Evolutionary conservation across 2,113 vertebrate genomes (phyloP).

Genomic region (Heloderma charlesbogerti): DNA sequence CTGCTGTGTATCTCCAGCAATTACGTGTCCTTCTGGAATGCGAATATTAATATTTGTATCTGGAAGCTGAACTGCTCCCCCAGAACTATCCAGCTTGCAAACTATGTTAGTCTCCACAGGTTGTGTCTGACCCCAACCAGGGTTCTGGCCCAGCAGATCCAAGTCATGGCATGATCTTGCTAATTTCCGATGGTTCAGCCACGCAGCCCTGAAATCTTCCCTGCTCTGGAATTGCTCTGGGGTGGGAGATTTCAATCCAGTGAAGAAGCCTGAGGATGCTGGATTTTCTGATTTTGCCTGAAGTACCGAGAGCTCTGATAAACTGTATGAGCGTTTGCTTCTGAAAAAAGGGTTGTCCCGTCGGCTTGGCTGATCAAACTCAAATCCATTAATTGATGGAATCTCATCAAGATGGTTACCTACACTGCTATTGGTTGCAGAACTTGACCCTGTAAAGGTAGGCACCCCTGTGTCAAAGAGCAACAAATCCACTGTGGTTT

Average conservation of each 20-base stretch:
- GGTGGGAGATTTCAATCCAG: conserved; percentile 88
- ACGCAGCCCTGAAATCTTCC: conserved; percentile 94
- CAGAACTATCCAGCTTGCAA: conserved; percentile 91
- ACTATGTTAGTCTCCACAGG: conserved; percentile 93
- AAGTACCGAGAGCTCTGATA: conserved; percentile 93
- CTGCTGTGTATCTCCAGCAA: conserved; percentile 88
- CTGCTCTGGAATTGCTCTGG: conserved; percentile 96
- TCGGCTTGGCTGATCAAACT: conserved; percentile 68
- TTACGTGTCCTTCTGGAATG: conserved; percentile 90
- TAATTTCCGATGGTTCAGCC: conserved; percentile 94
- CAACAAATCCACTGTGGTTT: conserved; percentile 79
- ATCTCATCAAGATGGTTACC: conserved; percentile 78
- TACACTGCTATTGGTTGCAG: conserved; percentile 73
- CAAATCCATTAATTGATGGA: conserved; percentile 62
- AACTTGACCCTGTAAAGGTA: conserved; percentile 43
- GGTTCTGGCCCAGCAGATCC: conserved; percentile 92
- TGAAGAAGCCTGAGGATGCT: conserved; percentile 78
- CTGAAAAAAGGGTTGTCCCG: conserved; percentile 94
- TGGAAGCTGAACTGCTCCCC: conserved; percentile 91
- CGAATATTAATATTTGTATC: conserved; percentile 92
- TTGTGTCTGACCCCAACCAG: conserved; percentile 97
- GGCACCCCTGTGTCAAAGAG: conserved; percentile 82
- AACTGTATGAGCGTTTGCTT: conserved; percentile 96
- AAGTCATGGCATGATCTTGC: conserved; percentile 96
- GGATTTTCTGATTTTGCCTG: conserved; percentile 83